A percentile compares a stretch with the other conserved stretches of the same genome.
phyloP scores from a whole-genome alignment of 1,140 invertebrate species.

The Penaeus japonicus region DNA sequence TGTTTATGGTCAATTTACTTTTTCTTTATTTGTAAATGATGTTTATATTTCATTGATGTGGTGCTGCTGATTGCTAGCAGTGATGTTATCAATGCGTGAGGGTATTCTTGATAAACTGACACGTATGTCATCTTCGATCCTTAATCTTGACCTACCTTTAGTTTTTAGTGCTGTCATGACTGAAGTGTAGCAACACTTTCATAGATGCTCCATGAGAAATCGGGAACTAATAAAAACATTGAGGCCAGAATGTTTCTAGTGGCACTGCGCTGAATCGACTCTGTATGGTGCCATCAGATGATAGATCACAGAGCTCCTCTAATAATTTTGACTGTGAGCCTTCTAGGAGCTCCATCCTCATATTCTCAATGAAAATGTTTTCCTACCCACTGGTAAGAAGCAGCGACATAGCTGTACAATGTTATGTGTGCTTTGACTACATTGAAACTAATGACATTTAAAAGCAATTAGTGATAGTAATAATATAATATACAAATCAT shows the following conservation, averaged over 20 bases:
- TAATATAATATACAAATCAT: too few species aligned
- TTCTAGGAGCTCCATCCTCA: slow-evolving; percentile 24
- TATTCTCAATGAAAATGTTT: slow-evolving; percentile 26
- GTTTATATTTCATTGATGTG: too few species aligned
- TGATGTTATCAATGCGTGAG: too few species aligned
- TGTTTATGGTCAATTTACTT: too few species aligned
- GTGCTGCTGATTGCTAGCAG: too few species aligned
- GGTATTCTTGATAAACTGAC: too few species aligned
- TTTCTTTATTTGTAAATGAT: too few species aligned
- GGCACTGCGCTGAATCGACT: slow-evolving; percentile 1
- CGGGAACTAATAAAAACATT: slow-evolving; percentile 18
- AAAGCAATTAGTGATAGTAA: too few species aligned
- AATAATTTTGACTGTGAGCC: slow-evolving; percentile 19
- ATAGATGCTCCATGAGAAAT: slow-evolving; percentile 17
- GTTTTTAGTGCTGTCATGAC: background rate
- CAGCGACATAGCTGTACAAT: slow-evolving; percentile 7
- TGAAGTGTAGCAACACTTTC: background rate
- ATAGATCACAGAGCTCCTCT: too few species aligned
- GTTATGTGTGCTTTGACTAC: slow-evolving; percentile 13
- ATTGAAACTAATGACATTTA: slow-evolving; percentile 25
- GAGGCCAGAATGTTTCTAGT: background rate
- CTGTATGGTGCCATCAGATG: slow-evolving; percentile 2
- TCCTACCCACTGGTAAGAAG: slow-evolving; percentile 19
- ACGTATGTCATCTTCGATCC: background rate
- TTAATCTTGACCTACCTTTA: background rate